Percentiles rank a stretch among this genome's conserved stretches.
These are phyloP conservation scores for Gryon sp. DNA, from an alignment of 1,140 invertebrate genomes.

Conservation along the genomic window DNA sequence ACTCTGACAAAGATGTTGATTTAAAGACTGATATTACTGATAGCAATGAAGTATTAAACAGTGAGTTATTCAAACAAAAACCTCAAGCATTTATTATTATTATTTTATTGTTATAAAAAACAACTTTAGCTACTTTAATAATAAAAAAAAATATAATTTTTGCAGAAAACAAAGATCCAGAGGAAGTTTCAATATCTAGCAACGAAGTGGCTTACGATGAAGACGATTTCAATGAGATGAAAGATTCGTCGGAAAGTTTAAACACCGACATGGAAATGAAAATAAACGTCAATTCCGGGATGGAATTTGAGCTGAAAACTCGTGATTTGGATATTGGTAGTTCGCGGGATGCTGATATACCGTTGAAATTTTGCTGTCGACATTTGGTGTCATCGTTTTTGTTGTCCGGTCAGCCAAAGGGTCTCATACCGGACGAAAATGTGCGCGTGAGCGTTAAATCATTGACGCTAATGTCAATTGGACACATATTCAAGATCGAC, in stretches of 20 bases:
- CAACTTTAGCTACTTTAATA: too few species aligned
- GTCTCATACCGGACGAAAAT: slow-evolving; percentile 83
- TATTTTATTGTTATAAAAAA: too few species aligned
- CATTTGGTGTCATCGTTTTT: slow-evolving; percentile 88
- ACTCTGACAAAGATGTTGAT: background rate
- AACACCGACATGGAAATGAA: slow-evolving; percentile 13
- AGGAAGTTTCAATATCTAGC: background rate
- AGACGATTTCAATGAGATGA: background rate
- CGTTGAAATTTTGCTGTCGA: slow-evolving; percentile 87
- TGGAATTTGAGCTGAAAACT: slow-evolving; percentile 8
- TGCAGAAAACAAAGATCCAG: background rate
- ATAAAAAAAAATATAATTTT: too few species aligned
- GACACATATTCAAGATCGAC: slow-evolving; percentile 84
- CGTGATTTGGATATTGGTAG: slow-evolving; percentile 82
- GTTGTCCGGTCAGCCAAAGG: slow-evolving; percentile 83
- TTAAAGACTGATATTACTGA: slow-evolving; percentile 3
- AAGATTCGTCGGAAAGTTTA: slow-evolving; percentile 24
- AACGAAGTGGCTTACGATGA: background rate
- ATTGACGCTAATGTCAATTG: slow-evolving; percentile 87
- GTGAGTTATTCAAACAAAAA: too few species aligned
- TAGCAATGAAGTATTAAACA: background rate
- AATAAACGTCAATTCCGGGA: background rate
- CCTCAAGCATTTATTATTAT: too few species aligned
- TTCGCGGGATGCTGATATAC: slow-evolving; percentile 83
- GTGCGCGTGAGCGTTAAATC: slow-evolving; percentile 92